A percentile compares a stretch with the other conserved stretches of the same genome.
These are phyloP conservation scores for Phrixothrix hirtus DNA, from an alignment of 2,888 invertebrate genomes.

Conservation along the genomic window DNA sequence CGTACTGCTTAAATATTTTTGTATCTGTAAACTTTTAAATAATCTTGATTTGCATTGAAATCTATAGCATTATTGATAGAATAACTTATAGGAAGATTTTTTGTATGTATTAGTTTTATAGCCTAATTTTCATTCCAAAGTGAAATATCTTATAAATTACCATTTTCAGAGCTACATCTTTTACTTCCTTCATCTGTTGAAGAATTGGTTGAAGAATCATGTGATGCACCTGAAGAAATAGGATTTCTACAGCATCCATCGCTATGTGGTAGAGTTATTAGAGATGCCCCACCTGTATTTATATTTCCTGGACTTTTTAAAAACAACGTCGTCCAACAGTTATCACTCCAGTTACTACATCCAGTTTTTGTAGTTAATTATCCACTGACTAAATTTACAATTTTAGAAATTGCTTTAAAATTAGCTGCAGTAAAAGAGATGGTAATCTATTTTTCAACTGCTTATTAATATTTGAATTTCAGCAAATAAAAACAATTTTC, in stretches of 20 bases:
- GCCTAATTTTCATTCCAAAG: no score
- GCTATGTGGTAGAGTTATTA: constrained; percentile 47
- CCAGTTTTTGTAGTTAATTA: constrained; percentile 52
- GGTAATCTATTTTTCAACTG: no score
- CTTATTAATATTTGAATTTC: constrained; percentile 41
- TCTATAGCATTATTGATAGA: no score
- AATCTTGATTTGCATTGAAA: no score
- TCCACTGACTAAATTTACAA: constrained; percentile 40
- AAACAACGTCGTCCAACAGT: constrained; percentile 41
- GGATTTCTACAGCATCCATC: constrained; percentile 50
- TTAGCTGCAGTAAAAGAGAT: constrained; percentile 43
- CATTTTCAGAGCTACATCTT: constrained; percentile 46
- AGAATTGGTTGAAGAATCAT: constrained; percentile 41
- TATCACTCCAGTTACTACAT: constrained; percentile 48
- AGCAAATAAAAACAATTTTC: constrained; percentile 66
- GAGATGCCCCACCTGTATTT: constrained; percentile 53
- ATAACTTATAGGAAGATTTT: no score
- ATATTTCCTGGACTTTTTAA: constrained; percentile 53
- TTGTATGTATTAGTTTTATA: no score
- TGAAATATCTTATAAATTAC: no score
- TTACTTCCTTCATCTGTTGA: constrained; percentile 47
- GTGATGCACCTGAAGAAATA: constrained; percentile 42
- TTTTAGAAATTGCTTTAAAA: constrained; percentile 45
- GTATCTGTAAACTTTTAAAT: no score
- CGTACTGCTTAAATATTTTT: no score